These are phyloP conservation scores for Lepus timidus DNA, from an alignment of 2,113 vertebrate species.

Conservation along the genomic window DNA sequence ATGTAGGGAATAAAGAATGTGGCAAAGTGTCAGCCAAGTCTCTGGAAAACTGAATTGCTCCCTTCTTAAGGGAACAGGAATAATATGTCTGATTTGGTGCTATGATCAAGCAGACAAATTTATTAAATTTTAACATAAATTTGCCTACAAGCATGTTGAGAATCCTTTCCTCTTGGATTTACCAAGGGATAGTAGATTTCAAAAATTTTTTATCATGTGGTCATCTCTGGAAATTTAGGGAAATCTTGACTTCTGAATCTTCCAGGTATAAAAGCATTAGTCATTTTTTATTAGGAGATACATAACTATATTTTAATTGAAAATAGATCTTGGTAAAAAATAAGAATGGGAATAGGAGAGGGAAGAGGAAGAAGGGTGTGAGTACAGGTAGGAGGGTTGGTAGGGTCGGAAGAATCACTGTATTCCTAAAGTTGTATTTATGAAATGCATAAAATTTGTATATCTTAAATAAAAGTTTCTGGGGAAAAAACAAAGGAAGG, in stretches of 20 bases:
- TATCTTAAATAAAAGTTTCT: no score
- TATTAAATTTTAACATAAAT: constrained; percentile 39
- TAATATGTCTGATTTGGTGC: constrained; percentile 6
- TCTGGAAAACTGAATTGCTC: background rate
- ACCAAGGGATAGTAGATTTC: background rate
- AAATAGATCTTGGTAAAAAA: no score
- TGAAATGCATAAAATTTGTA: no score
- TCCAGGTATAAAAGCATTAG: background rate
- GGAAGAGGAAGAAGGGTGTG: no score
- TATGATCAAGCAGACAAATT: constrained; percentile 21
- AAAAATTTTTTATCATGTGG: background rate
- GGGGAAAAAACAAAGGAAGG: background rate
- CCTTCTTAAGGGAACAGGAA: background rate
- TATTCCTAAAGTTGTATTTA: no score
- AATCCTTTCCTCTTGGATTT: background rate
- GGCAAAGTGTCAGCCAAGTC: background rate
- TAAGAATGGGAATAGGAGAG: no score
- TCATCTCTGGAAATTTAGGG: background rate
- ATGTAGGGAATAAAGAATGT: background rate
- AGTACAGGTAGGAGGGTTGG: no score
- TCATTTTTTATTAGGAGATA: background rate
- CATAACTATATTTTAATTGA: background rate
- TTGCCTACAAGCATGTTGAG: background rate
- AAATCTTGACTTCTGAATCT: constrained; percentile 8
- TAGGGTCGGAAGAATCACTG: no score